These are phyloP conservation scores for Eremophila alpestris DNA, from an alignment of 2,797 vertebrate species.

Conservation along the genomic window DNA sequence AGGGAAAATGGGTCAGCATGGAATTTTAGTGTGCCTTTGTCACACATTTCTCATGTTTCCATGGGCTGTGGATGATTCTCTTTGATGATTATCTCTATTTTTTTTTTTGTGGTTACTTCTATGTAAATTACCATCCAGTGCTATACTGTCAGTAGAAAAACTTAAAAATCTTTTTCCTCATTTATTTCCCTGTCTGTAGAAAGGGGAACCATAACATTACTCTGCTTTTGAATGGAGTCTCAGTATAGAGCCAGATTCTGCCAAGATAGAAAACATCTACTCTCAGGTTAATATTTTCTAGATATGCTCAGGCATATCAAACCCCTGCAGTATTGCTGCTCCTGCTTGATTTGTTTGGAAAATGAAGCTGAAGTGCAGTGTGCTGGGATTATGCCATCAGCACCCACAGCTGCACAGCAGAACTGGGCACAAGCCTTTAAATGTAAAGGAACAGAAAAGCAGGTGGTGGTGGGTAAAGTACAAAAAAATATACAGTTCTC, in stretches of 20 bases:
- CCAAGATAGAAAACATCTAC: background rate
- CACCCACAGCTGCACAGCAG: background rate
- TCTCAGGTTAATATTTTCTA: background rate
- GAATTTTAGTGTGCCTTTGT: background rate
- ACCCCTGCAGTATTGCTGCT: background rate
- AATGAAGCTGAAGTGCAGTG: background rate
- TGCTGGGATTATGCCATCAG: background rate
- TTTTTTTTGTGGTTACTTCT: background rate
- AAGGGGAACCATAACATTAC: accelerated
- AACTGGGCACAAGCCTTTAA: background rate
- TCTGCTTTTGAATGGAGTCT: background rate
- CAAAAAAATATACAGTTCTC: background rate
- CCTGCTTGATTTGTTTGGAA: background rate
- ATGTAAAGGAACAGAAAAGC: background rate
- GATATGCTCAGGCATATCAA: background rate
- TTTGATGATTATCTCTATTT: background rate
- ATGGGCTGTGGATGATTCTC: background rate
- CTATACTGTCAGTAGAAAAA: background rate
- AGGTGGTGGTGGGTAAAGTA: background rate
- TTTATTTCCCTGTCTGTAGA: background rate
- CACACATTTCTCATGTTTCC: background rate
- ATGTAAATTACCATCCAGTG: background rate
- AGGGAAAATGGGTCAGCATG: background rate
- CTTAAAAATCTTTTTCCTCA: background rate
- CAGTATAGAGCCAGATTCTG: background rate